Evolutionary conservation across 2,888 invertebrate species (phyloP).

Genomic region (Lochmaea crataegi): DNA sequence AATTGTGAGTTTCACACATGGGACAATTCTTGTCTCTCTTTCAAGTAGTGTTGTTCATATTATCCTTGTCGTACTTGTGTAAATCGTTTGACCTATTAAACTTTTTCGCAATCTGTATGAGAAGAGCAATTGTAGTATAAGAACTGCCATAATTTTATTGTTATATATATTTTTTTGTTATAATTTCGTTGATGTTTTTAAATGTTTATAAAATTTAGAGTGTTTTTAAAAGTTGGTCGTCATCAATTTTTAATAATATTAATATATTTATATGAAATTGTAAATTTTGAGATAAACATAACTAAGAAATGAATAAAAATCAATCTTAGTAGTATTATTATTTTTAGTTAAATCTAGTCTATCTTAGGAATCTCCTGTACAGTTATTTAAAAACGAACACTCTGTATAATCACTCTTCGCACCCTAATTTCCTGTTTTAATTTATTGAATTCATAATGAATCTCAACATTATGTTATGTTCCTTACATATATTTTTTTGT

Average conservation of each 20-base stretch:
- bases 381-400: constrained; percentile 12
- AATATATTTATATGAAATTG: no score
- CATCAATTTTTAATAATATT: no score
- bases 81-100: no score
- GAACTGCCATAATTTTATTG: constrained; percentile 12
- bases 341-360: constrained; percentile 10
- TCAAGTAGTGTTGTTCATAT: no score
- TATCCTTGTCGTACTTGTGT: no score
- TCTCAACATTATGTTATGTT: constrained; percentile 19
- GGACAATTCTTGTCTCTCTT: no score
- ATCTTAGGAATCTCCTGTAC: constrained; percentile 12
- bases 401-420: constrained; percentile 37
- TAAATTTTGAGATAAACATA: no score
- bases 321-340: constrained; percentile 7
- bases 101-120: not conserved
- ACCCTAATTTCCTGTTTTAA: constrained; percentile 21
- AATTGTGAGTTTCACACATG: no score
- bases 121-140: constrained; percentile 10
- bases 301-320: not conserved
- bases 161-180: not conserved
- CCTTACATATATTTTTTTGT: constrained; percentile 13
- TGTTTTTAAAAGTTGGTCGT: not conserved
- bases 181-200: constrained; percentile 7
- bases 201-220: constrained; percentile 5
- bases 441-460: constrained; percentile 32